Evolutionary conservation across 2,888 invertebrate genomes (phyloP), one percentile per base, ranked within the genome.

Genomic region (Noctua janthe): DNA sequence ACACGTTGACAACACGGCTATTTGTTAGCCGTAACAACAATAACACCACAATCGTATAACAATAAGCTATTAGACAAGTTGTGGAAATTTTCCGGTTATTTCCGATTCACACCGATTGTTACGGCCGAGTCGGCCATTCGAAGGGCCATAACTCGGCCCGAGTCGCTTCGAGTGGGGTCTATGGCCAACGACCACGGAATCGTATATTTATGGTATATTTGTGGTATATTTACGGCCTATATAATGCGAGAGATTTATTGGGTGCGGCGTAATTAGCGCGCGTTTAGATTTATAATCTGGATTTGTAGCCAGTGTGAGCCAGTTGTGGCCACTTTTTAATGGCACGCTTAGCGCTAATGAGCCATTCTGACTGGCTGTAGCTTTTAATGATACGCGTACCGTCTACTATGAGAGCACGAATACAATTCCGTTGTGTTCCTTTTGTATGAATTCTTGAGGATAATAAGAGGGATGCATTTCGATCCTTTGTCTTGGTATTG

Each of bases 1-100:
- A 93, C 91, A 93, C 93, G 93, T 93, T 92, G 92, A 93, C 93
- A 93, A 93, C 91, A 91, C 92, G 88, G 91, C 93, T 92, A 92
- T 94, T 93, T 93, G 93, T 94, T 92, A 91, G 91, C 87, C 88
- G 89, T 91, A 91, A 94, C 92, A 91, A 91, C 92, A 92, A 93
- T 92, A 92, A 93, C 90, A 92, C 92, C 91, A 92, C 93, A 92
- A 92, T 93, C 88, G 91, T 92, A 95, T 95, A 96, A 96, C 96
- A 97, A 96, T 97, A 95, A 95, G 94, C 96, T 94, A 96, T 97
- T 97, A 97, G 96, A 96, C 94, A 95, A 94, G 93, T 95, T 94
- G 96, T 94, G 93, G 95, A 96, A 95, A 96, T 96, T 97, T 97
- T 96, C 97, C 96, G 96, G 95, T 95, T 95, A 96, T 97, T 97